A percentile compares a stretch with the other conserved stretches of the same genome.
phyloP scores from a whole-genome alignment of 2,797 vertebrate species.

The Melanotaenia maccullochi region DNA sequence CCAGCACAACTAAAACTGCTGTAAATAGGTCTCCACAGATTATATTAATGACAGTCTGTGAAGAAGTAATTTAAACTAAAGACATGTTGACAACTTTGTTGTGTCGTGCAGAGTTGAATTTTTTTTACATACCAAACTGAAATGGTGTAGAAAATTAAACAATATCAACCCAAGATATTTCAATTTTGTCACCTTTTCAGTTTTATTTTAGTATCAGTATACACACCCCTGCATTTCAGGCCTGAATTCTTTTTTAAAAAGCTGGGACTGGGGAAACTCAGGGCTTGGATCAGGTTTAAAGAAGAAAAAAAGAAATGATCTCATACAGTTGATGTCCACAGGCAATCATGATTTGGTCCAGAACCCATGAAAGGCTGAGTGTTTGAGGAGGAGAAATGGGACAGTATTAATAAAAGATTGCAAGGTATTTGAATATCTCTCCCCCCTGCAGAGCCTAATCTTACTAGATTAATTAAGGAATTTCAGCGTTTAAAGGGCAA shows the following conservation, averaged over 20 bases:
- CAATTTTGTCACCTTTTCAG: neutral
- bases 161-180: neutral
- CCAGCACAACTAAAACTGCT: slow-evolving; percentile 39
- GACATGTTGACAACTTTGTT: neutral
- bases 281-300: too few relatives aligned
- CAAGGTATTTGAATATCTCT: neutral
- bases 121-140: neutral
- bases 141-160: neutral
- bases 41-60: neutral
- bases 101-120: slow-evolving; percentile 25
- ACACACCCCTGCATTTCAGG: neutral
- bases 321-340: neutral
- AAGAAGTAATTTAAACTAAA: neutral
- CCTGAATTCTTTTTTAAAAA: neutral
- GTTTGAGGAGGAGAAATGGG: too few relatives aligned
- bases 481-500: neutral
- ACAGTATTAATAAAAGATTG: too few relatives aligned
- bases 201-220: neutral
- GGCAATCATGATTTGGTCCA: too few relatives aligned
- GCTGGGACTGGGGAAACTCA: neutral
- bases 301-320: neutral
- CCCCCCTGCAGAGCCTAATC: neutral
- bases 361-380: too few relatives aligned
- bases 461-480: neutral
- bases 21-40: slow-evolving; percentile 53